A percentile compares a stretch with the other conserved stretches of the same genome.
Evolutionary conservation across 2,888 invertebrate species (phyloP).

Genomic region (Griposia aprilina): DNA sequence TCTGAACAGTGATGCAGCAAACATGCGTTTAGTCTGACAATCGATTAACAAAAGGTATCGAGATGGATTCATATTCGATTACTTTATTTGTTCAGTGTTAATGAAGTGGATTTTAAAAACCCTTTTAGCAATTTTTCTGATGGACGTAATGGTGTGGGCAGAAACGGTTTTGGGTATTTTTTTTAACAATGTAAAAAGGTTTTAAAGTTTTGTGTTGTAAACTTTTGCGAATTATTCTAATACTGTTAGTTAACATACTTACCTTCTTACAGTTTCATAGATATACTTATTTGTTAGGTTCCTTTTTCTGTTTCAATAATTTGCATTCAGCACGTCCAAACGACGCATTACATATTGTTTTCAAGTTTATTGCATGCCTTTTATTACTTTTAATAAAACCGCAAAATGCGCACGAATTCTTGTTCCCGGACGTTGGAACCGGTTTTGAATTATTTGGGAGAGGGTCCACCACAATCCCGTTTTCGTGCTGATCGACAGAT

Average conservation of each 20-base stretch:
- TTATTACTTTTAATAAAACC: constrained; percentile 56
- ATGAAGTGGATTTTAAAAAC: constrained; percentile 20
- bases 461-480: constrained; percentile 58
- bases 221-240: neutral
- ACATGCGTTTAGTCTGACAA: constrained; percentile 30
- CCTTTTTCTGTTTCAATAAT: neutral
- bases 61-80: constrained; percentile 38
- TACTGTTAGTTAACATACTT: neutral
- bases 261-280: neutral
- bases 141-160: neutral
- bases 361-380: constrained; percentile 43
- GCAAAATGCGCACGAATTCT: constrained; percentile 47
- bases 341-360: constrained; percentile 34
- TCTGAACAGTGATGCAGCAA: constrained; percentile 53
- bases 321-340: constrained; percentile 7
- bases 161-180: neutral
- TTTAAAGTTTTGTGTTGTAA: neutral
- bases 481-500: constrained; percentile 2
- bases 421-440: constrained; percentile 63
- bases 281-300: neutral
- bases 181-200: neutral
- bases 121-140: constrained; percentile 27
- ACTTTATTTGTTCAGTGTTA: constrained; percentile 30
- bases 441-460: constrained; percentile 67
- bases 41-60: constrained; percentile 44